Percentiles rank a stretch among this genome's conserved stretches.
Conservation (phyloP, 2,113 vertebrate species). For the Atractosteus spatula region DNA sequence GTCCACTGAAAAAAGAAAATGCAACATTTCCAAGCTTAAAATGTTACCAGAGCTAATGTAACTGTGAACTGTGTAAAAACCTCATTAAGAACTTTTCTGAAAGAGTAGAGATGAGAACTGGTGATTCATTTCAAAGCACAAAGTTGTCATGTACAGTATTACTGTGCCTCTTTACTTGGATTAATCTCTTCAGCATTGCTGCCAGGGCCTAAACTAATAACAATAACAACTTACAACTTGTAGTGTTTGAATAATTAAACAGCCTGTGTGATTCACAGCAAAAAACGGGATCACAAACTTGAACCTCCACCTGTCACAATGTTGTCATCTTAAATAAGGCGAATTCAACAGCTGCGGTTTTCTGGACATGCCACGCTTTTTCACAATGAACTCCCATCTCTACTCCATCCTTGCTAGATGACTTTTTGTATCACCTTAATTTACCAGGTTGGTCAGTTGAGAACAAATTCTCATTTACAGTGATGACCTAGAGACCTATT, state of each 20-base stretch:
- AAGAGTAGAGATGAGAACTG: too few relatives aligned
- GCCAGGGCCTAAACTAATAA: constrained; percentile 1
- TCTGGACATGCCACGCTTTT: not conserved
- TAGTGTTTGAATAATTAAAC: constrained; percentile 11
- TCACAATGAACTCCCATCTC: not conserved
- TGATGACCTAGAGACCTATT: too few relatives aligned
- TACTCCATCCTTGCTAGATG: not conserved
- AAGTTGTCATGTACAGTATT: too few relatives aligned
- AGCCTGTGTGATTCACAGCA: not conserved
- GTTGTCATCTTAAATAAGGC: not conserved
- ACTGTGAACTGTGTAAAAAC: too few relatives aligned
- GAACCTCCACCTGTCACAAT: not conserved
- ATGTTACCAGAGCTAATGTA: too few relatives aligned
- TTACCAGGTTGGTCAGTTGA: not conserved
- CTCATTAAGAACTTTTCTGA: too few relatives aligned
- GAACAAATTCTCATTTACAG: too few relatives aligned
- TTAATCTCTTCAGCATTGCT: not conserved
- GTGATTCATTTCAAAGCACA: too few relatives aligned
- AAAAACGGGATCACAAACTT: not conserved
- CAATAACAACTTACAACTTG: constrained; percentile 3
- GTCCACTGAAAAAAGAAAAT: too few relatives aligned
- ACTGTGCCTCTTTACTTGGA: too few relatives aligned
- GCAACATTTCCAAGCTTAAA: too few relatives aligned
- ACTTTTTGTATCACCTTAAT: not conserved
- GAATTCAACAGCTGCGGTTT: constrained; percentile 11